Base-by-base conservation (phyloP, 2,888 invertebrate genomes). In the Heteromyza rotundicornis region DNA sequence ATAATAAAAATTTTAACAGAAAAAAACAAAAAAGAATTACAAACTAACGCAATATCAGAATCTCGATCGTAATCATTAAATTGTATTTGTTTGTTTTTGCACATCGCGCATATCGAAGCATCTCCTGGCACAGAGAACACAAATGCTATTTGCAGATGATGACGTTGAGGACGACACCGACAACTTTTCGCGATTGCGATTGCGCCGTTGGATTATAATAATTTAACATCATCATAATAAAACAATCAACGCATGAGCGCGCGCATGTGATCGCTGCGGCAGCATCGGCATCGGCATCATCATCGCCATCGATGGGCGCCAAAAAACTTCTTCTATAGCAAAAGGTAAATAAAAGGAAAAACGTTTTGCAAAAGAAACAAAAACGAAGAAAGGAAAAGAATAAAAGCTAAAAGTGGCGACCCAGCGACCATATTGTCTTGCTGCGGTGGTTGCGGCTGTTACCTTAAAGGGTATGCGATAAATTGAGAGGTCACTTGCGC, bases 151-250 rank as follows among this genome's bases (percentile, higher is more conserved):
- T 44, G 60, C 63, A 57, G 63, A 59, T 49, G 65, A 68, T 65
- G 73, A 66, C 73, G 75, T 73, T 69, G 77, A 77, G 70, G 75
- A 76, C 74, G 70, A 76, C 76, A 72, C 75, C 75, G 24, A 22
- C 56, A 2, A 56, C 57, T 55, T 17, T 52, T 56, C 55, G 52
- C 57, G 74, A 75, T 73, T 77, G 70, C 74, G 78, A 78, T 78
- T 76, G 76, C 75, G 72, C 70, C 69, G 67, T 67, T 76, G 79
- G 80, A 80, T 79, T 79, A 79, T 74, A 80, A 80, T 79, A 80
- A 80, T 79, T 79, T 79, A 79, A 79, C 79, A 79, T 79, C 79
- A 79, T 79, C 79, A 79, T 79, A 79, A 79, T 79, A 79, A 79
- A 79, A 79, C 79, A 79, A 79, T 79, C 79, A 79, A 79, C 79